These are phyloP conservation scores for Gobio occitaniae DNA, from an alignment of 2,797 vertebrate species.

Conservation along the genomic window DNA sequence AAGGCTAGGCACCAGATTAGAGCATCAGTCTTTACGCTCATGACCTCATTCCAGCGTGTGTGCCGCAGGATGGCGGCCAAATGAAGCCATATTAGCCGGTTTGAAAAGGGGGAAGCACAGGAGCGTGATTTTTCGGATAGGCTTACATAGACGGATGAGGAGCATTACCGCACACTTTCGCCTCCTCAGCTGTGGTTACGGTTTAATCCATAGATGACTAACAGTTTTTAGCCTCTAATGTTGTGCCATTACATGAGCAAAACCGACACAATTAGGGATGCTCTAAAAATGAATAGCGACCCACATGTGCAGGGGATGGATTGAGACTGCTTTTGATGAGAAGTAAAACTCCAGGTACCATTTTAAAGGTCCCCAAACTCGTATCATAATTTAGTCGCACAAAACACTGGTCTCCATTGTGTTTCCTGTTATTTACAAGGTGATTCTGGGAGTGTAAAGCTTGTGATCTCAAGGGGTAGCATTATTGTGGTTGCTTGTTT, in stretches of 20 bases:
- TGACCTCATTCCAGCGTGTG: constrained; percentile 75
- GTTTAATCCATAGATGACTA: constrained; percentile 49
- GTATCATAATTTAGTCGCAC: not conserved
- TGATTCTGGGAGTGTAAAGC: not conserved
- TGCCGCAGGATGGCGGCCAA: constrained; percentile 49
- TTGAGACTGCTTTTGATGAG: not conserved
- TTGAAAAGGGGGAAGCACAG: constrained; percentile 45
- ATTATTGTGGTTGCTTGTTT: constrained; percentile 15
- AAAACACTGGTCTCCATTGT: not conserved
- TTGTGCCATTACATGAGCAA: constrained; percentile 41
- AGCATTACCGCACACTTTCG: constrained; percentile 39
- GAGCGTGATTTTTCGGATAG: constrained; percentile 38
- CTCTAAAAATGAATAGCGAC: not conserved
- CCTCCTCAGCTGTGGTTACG: constrained; percentile 29
- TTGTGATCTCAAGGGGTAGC: not conserved
- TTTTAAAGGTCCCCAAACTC: constrained; percentile 19
- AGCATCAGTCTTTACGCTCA: constrained; percentile 75
- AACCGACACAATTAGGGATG: constrained; percentile 41
- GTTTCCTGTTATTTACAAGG: not conserved
- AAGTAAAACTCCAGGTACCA: not conserved
- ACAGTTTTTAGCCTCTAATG: constrained; percentile 50
- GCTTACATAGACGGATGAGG: constrained; percentile 44
- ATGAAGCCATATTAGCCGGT: constrained; percentile 57
- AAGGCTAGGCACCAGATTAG: constrained; percentile 76
- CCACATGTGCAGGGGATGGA: not conserved